A percentile compares a stretch with the other conserved stretches of the same genome.
phyloP scores from a whole-genome alignment of 2,888 invertebrate genomes.

The Ochlodes sylvanus region DNA sequence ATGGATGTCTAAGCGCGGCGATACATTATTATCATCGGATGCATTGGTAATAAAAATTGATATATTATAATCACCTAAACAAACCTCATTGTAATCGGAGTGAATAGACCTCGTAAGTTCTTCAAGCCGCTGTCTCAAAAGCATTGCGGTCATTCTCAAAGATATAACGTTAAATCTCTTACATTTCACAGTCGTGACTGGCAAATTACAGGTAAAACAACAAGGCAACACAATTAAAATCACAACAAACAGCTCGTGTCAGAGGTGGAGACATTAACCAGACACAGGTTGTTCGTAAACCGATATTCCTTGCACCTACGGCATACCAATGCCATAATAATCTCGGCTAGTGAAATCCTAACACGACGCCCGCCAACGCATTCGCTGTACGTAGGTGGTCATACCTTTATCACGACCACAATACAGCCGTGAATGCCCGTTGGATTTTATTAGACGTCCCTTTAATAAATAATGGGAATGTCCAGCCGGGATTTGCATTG shows the following conservation, averaged over 20 bases:
- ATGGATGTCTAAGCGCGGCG: no score
- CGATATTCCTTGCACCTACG: slow-evolving; percentile 43
- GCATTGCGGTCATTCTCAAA: neutral
- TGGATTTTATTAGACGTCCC: slow-evolving; percentile 69
- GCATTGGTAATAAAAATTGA: no score
- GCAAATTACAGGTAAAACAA: slow-evolving; percentile 32
- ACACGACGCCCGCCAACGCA: slow-evolving; percentile 63
- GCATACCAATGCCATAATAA: slow-evolving; percentile 59
- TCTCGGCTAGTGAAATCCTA: slow-evolving; percentile 59
- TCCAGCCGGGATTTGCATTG: slow-evolving; percentile 39
- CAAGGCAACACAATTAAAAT: slow-evolving; percentile 36
- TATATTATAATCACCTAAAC: no score
- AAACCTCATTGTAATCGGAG: no score
- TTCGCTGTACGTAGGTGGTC: slow-evolving; percentile 72
- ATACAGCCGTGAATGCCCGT: slow-evolving; percentile 57
- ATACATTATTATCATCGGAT: no score
- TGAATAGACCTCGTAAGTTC: neutral
- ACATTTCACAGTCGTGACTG: slow-evolving; percentile 33
- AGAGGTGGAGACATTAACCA: slow-evolving; percentile 40
- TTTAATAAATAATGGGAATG: slow-evolving; percentile 69
- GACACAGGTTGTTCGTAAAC: slow-evolving; percentile 41
- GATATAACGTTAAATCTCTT: slow-evolving; percentile 21
- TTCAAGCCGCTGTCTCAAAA: neutral
- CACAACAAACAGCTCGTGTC: slow-evolving; percentile 37
- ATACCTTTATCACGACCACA: slow-evolving; percentile 71